Conservation (phyloP, 2,888 invertebrate genomes). For the Eueremaeus valkanovi region DNA sequence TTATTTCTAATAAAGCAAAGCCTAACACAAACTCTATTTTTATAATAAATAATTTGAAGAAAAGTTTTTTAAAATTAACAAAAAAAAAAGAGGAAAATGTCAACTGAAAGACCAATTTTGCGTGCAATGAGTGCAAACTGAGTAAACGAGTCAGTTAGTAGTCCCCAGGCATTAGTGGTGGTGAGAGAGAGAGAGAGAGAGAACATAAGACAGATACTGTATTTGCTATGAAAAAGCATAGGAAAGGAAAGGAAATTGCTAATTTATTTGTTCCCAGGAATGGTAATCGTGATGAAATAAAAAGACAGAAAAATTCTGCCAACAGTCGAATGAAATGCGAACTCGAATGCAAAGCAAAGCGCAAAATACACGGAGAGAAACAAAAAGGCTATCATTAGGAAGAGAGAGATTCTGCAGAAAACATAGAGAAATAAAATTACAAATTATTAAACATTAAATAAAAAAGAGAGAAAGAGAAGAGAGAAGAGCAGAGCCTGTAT, state of each 20-base stretch:
- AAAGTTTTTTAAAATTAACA: background rate
- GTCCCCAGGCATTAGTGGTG: background rate
- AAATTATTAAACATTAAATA: constrained; percentile 25
- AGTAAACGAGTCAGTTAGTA: constrained; percentile 2
- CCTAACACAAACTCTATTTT: background rate
- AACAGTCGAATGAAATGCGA: constrained; percentile 17
- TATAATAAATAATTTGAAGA: too few relatives aligned
- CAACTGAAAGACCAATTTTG: constrained; percentile 2
- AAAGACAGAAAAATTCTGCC: constrained; percentile 15
- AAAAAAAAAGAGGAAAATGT: background rate
- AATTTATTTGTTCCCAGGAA: constrained; percentile 34
- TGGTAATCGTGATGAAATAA: constrained; percentile 32
- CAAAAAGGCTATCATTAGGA: constrained; percentile 29
- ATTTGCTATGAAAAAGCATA: background rate
- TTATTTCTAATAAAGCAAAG: too few relatives aligned
- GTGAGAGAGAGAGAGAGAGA: constrained; percentile 25
- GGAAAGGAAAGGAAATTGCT: constrained; percentile 34
- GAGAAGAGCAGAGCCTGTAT: too few relatives aligned
- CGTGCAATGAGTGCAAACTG: background rate
- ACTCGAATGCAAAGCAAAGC: background rate
- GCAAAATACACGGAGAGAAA: constrained; percentile 24
- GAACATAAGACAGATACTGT: background rate
- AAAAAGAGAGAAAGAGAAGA: too few relatives aligned
- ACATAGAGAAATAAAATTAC: constrained; percentile 29
- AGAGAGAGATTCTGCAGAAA: background rate